phyloP scores from a whole-genome alignment of 2,888 invertebrate genomes.

The Spilosoma lubricipeda region DNA sequence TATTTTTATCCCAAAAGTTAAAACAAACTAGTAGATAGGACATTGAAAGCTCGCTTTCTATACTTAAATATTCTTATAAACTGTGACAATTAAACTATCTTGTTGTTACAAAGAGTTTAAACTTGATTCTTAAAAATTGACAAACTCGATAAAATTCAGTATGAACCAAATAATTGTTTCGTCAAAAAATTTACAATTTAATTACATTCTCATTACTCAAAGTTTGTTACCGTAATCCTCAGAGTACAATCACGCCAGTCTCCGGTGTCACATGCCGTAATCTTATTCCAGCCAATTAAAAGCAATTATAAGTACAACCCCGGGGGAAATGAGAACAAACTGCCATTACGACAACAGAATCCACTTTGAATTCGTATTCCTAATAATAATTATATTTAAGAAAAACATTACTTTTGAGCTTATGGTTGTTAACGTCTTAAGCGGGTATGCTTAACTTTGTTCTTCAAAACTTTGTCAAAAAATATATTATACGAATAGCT shows the following conservation, averaged over 20 bases:
- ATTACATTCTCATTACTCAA: neutral
- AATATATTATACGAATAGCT: neutral
- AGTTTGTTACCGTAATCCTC: neutral
- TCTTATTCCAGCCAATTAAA: slow-evolving; percentile 36
- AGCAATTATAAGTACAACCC: slow-evolving; percentile 31
- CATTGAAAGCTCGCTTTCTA: no score
- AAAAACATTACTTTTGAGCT: neutral
- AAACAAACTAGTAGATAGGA: no score
- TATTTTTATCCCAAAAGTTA: no score
- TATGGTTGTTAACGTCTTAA: neutral
- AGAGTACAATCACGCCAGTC: neutral
- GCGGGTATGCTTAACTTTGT: neutral
- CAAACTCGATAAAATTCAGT: neutral
- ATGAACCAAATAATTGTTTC: neutral
- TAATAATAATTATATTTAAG: neutral
- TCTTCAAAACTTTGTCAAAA: neutral
- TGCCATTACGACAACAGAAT: slow-evolving; percentile 55
- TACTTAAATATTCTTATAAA: no score
- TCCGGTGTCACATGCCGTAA: neutral
- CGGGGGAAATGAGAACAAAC: slow-evolving; percentile 39
- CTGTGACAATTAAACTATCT: no score
- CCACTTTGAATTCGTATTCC: slow-evolving; percentile 38
- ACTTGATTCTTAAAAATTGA: neutral
- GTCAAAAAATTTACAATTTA: neutral
- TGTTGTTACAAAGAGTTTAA: neutral